phyloP scores from a whole-genome alignment of 2,888 invertebrate genomes.

The Herminia tarsipennalis region DNA sequence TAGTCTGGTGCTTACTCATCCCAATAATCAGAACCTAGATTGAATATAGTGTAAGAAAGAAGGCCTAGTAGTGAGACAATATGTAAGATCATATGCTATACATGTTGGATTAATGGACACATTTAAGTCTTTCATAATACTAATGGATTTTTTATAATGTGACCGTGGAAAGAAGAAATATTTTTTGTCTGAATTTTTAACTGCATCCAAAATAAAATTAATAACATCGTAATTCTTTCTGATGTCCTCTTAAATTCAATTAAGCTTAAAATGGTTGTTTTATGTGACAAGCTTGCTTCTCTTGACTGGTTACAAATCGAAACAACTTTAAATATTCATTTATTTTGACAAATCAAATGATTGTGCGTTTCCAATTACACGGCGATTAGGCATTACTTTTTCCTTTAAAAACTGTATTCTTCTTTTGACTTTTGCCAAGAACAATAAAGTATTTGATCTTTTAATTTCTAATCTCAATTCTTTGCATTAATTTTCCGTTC shows the following conservation, averaged over 20 bases:
- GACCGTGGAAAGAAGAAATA: no score
- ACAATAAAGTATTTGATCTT: constrained; percentile 28
- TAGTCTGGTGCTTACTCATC: no score
- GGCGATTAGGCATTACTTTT: constrained; percentile 5
- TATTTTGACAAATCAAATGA: constrained; percentile 26
- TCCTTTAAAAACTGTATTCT: constrained; percentile 26
- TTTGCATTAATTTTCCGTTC: constrained; percentile 25
- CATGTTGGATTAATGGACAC: no score
- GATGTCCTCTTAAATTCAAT: constrained; percentile 30
- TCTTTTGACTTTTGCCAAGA: constrained; percentile 23
- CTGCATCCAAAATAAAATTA: no score
- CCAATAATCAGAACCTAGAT: no score
- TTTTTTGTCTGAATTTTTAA: no score
- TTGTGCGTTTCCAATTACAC: constrained; percentile 14
- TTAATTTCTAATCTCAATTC: constrained; percentile 30
- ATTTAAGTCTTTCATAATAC: no score
- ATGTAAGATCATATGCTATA: no score
- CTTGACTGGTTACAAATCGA: constrained; percentile 36
- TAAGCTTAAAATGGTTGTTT: constrained; percentile 25
- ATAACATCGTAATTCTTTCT: no score
- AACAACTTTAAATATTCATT: constrained; percentile 21
- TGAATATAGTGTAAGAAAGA: no score
- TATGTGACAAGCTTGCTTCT: constrained; percentile 16
- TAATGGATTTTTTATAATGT: no score
- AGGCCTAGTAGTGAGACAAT: no score